Evolutionary conservation across 2,113 vertebrate genomes (phyloP), one percentile per base, ranked within the genome.

Genomic region (Turnix velox): DNA sequence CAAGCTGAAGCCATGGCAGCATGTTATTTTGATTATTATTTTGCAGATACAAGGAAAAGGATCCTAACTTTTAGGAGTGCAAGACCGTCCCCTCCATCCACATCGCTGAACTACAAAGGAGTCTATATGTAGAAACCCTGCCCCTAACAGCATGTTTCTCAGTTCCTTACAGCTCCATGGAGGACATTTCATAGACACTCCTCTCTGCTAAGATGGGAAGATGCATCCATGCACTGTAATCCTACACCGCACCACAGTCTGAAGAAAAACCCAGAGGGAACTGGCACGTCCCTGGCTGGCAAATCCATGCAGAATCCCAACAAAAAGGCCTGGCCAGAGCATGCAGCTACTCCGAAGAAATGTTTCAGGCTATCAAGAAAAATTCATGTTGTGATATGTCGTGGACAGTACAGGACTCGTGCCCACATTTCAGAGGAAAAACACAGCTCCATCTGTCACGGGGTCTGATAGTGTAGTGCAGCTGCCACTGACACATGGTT

Each of bases 401-500:
- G 67, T 28, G 81, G 67, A 86, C 62, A 92, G 91, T 79, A 42
- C 67, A 81, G 61, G 55, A 66, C 82, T 68, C 19, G 1, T 74
- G 81, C 93, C 87, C 93, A 83, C 83, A 84, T 95, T 93, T 93
- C 87, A 67, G 63, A 87, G 31, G 33, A 45, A 94, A 78, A 90
- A 65, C 74, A 75, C 63, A 93, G 94, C 80, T 94, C 94, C 92
- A 94, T 94, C 92, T 92, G 91, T 87, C 94, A 96, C 65, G 75
- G 59, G 74, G 89, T 79, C 87, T 42, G 72, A 84, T n/a, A 74
- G 71, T 61, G 65, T 84, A 79, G 46, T 28, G 78, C 96, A 96
- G 96, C 95, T 97, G 96, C 81, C 75, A 74, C 75, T 25, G 75
- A 51, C 89, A 95, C 87, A 84, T 58, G 71, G 74, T 3, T 51